A percentile compares a stretch with the other conserved stretches of the same genome.
Evolutionary conservation across 2,888 invertebrate genomes (phyloP).

Genomic region (Lycia hirtaria): DNA sequence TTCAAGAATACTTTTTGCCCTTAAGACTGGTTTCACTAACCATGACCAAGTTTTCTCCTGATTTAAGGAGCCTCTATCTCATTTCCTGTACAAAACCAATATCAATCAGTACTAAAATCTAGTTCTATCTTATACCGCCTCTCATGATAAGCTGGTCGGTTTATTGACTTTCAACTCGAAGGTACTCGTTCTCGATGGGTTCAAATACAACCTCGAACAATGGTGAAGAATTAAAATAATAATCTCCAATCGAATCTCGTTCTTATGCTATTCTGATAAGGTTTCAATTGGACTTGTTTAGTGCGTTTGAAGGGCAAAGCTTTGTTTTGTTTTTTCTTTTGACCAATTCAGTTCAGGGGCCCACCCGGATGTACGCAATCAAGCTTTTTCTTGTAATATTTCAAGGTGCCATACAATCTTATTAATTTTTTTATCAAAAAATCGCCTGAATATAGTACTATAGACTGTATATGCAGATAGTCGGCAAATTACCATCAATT

Average conservation of each 20-base stretch:
- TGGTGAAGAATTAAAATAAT: slow-evolving; percentile 17
- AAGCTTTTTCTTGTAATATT: slow-evolving; percentile 38
- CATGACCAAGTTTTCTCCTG: neutral
- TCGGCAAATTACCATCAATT: too few species aligned
- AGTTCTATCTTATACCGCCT: neutral
- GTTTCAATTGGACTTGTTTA: slow-evolving; percentile 16
- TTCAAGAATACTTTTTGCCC: slow-evolving; percentile 9
- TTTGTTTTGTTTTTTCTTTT: slow-evolving; percentile 32
- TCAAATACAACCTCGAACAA: slow-evolving; percentile 19
- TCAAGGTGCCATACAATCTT: slow-evolving; percentile 10
- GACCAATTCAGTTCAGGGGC: slow-evolving; percentile 47
- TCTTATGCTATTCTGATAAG: slow-evolving; percentile 13
- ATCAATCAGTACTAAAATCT: neutral
- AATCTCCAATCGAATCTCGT: slow-evolving; percentile 13
- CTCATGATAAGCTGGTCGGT: neutral
- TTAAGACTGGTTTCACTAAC: slow-evolving; percentile 16
- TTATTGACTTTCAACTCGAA: slow-evolving; percentile 27
- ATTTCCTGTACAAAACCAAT: neutral
- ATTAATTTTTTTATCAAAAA: too few species aligned
- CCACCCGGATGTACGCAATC: slow-evolving; percentile 60
- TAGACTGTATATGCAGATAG: too few species aligned
- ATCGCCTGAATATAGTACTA: too few species aligned
- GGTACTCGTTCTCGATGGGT: slow-evolving; percentile 16
- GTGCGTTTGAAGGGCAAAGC: slow-evolving; percentile 31
- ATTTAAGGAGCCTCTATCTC: neutral